phyloP scores from a whole-genome alignment of 2,113 vertebrate species.

The Zapus hudsonius region DNA sequence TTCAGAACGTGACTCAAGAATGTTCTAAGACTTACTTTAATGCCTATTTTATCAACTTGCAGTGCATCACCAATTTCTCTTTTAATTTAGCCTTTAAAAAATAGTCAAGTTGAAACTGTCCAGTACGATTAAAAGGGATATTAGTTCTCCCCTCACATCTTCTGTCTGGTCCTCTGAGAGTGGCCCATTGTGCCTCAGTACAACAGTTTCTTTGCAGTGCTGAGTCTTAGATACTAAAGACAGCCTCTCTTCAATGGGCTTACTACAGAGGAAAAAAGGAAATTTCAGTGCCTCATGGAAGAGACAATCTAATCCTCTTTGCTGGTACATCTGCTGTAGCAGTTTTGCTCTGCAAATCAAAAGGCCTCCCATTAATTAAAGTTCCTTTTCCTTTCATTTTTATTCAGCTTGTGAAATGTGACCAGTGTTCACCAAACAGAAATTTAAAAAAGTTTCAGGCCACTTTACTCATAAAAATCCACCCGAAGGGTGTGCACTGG shows the following conservation, averaged over 20 bases:
- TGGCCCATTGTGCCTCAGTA: slow-evolving; percentile 89
- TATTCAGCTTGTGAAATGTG: slow-evolving; percentile 91
- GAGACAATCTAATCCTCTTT: slow-evolving; percentile 95
- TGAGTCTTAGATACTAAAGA: slow-evolving; percentile 91
- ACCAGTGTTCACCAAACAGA: slow-evolving; percentile 84
- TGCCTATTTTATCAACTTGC: slow-evolving; percentile 81
- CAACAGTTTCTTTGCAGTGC: slow-evolving; percentile 91
- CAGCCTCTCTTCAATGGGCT: slow-evolving; percentile 90
- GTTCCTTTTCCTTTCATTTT: slow-evolving; percentile 90
- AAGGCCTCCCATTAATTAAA: slow-evolving; percentile 91
- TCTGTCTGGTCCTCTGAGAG: slow-evolving; percentile 90
- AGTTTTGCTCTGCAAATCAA: slow-evolving; percentile 92
- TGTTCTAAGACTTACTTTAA: slow-evolving; percentile 80
- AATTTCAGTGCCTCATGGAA: slow-evolving; percentile 89
- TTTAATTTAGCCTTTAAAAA: slow-evolving; percentile 82
- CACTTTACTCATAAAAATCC: slow-evolving; percentile 84
- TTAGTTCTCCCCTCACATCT: slow-evolving; percentile 93
- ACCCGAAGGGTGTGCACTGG: slow-evolving; percentile 84
- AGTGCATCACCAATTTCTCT: slow-evolving; percentile 78
- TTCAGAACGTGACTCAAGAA: slow-evolving; percentile 50
- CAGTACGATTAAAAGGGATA: slow-evolving; percentile 84
- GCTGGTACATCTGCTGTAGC: slow-evolving; percentile 92
- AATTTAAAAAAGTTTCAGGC: slow-evolving; percentile 71
- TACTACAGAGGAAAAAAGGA: slow-evolving; percentile 87
- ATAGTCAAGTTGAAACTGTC: slow-evolving; percentile 77